Base-by-base conservation (phyloP, 1,140 invertebrate genomes). In the Achroia grisella region DNA sequence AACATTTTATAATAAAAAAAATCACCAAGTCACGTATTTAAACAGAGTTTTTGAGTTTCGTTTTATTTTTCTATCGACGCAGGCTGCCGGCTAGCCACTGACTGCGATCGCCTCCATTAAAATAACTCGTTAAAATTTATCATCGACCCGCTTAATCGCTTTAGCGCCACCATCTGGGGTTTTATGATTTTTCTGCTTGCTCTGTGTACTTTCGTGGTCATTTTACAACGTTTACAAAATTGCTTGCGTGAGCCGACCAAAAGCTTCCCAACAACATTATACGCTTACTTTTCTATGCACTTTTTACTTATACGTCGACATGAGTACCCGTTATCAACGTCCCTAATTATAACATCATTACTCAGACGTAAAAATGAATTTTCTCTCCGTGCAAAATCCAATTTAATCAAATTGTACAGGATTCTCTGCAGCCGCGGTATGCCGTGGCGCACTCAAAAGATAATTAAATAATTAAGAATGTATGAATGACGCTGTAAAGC, bases 71-170 rank as follows among this genome's bases (percentile, higher is more conserved):
- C 75, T 84, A 81, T 80, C 72, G 71, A 63, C 65, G 56, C 75
- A 78, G 70, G 64, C 71, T 75, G 77, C 74, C 62, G 62, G 74
- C 68, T 67, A 66, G 80, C 80, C 77, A 69, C 73, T 74, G 75
- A 81, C 70, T 80, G 71, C 71, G 76, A 84, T 84, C 74, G 72
- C 74, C 75, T 76, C 78, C 80, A 82, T 84, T 84, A 84, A 84
- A 82, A 84, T 84, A 82, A 84, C 80, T 84, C 80, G 80, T 84
- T 84, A 84, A 84, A 84, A 84, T 84, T 84, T 84, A 84, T 84
- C 80, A 82, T 84, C 80, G 78, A 76, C 76, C 78, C 76, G 80
- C 76, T 82, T 82, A 84, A 84, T 84, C 78, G 78, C 73, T 84
- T 84, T 82, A 80, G 68, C 78, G 68, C 78, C 76, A 81, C 71